Conservation (phyloP, 1,140 invertebrate species). For the Portunus trituberculatus region DNA sequence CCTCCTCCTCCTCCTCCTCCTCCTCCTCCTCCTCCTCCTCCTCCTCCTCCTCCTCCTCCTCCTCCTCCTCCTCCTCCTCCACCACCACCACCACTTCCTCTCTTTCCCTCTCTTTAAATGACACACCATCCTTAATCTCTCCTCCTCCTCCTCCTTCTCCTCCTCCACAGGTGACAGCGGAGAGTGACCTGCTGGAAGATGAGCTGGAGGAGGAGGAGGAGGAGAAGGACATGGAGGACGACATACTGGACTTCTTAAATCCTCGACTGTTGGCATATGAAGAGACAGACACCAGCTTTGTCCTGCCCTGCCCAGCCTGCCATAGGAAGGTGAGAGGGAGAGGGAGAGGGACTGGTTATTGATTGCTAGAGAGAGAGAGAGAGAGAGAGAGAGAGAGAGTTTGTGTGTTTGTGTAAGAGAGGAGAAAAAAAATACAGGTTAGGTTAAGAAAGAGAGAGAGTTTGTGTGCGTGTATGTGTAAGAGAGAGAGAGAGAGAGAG, state of each 20-base stretch:
- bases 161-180: constrained; percentile 28
- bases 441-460: not conserved
- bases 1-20: not conserved
- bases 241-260: constrained; percentile 48
- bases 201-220: constrained; percentile 34
- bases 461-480: not conserved
- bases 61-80: not conserved
- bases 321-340: not conserved
- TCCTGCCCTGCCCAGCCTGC: constrained; percentile 14
- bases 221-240: constrained; percentile 48
- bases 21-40: not conserved
- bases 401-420: too few species aligned
- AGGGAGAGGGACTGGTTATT: too few species aligned
- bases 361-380: not conserved
- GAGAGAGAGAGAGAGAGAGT: not conserved
- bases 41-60: not conserved
- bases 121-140: not conserved
- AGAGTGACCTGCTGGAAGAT: constrained; percentile 33
- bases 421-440: not conserved
- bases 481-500: not conserved
- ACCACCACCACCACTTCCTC: not conserved
- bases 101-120: not conserved
- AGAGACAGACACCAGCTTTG: constrained; percentile 50
- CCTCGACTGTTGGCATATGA: constrained; percentile 34
- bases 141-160: not conserved